Evolutionary conservation across 2,888 invertebrate species (phyloP).

Genomic region (Eupithecia centaureata): DNA sequence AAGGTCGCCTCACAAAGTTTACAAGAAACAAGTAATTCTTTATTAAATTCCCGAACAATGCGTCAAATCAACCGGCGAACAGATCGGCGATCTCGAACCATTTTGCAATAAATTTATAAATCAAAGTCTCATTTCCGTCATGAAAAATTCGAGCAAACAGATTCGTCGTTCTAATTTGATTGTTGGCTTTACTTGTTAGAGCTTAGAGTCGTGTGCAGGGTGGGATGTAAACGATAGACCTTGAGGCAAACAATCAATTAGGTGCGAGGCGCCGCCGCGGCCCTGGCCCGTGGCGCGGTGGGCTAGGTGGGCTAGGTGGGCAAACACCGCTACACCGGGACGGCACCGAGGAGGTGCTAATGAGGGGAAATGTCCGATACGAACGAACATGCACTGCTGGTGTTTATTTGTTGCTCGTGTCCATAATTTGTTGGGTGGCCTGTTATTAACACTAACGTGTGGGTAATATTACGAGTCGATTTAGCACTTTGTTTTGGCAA

Average conservation of each 20-base stretch:
- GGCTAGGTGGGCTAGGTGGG: slow-evolving; percentile 27
- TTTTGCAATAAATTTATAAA: slow-evolving; percentile 21
- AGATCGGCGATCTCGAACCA: slow-evolving; percentile 20
- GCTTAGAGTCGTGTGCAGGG: slow-evolving; percentile 22
- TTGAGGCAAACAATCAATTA: slow-evolving; percentile 37
- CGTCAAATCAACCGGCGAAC: slow-evolving; percentile 24
- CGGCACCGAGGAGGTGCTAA: slow-evolving; percentile 32
- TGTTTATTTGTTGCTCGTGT: slow-evolving; percentile 11
- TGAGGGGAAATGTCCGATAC: slow-evolving; percentile 33
- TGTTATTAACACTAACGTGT: slow-evolving; percentile 20
- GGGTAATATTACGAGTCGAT: slow-evolving; percentile 4
- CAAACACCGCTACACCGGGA: slow-evolving; percentile 31
- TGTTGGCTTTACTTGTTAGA: slow-evolving; percentile 10
- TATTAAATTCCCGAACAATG: slow-evolving; percentile 20
- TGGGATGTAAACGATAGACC: slow-evolving; percentile 30
- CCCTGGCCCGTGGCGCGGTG: slow-evolving; percentile 21
- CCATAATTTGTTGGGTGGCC: slow-evolving; percentile 21
- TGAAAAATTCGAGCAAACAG: slow-evolving; percentile 22
- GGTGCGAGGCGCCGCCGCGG: slow-evolving; percentile 27
- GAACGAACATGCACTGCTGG: slow-evolving; percentile 16
- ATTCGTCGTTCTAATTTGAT: neutral
- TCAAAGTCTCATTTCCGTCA: slow-evolving; percentile 27
- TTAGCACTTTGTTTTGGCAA: neutral
- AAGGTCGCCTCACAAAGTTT: slow-evolving; percentile 7
- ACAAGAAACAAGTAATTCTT: neutral